Percentiles rank a stretch among this genome's conserved stretches.
Conservation (phyloP, 2,797 vertebrate species). For the Rhodeus uyekii region DNA sequence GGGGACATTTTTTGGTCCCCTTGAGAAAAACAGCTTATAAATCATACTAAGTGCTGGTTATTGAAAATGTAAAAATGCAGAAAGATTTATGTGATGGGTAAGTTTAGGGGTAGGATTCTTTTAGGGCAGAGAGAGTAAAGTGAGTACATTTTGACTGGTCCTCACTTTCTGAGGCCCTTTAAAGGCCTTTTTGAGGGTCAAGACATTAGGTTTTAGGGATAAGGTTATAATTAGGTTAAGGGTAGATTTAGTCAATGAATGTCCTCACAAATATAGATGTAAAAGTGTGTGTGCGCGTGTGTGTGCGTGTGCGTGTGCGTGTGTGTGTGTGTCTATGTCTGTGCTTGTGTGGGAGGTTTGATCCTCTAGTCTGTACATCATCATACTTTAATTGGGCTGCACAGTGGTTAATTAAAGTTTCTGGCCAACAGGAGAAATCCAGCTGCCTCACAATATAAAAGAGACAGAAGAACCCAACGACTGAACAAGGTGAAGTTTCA, state of each 20-base stretch:
- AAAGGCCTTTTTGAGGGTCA: too few relatives aligned
- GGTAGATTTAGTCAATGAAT: too few relatives aligned
- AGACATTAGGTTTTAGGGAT: too few relatives aligned
- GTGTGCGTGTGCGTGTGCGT: too few relatives aligned
- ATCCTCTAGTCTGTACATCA: slow-evolving; percentile 46
- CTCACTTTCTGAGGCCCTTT: too few relatives aligned
- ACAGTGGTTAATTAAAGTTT: slow-evolving; percentile 56
- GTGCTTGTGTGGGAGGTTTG: slow-evolving; percentile 46
- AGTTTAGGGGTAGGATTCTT: neutral
- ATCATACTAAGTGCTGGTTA: neutral
- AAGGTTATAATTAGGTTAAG: too few relatives aligned
- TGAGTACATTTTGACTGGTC: too few relatives aligned
- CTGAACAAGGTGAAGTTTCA: slow-evolving; percentile 6
- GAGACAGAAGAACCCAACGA: slow-evolving; percentile 3
- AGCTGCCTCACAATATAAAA: slow-evolving; percentile 56
- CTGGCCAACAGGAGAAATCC: slow-evolving; percentile 49
- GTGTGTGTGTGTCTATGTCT: slow-evolving; percentile 31
- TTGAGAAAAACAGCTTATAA: neutral
- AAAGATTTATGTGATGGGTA: neutral
- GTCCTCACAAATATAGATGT: too few relatives aligned
- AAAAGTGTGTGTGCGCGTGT: too few relatives aligned
- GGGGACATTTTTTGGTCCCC: neutral
- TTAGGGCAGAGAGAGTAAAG: too few relatives aligned
- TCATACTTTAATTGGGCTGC: slow-evolving; percentile 52
- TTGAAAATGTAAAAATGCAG: neutral